These are phyloP conservation scores for Nephila pilipes DNA, from an alignment of 1,140 invertebrate genomes.

Conservation along the genomic window DNA sequence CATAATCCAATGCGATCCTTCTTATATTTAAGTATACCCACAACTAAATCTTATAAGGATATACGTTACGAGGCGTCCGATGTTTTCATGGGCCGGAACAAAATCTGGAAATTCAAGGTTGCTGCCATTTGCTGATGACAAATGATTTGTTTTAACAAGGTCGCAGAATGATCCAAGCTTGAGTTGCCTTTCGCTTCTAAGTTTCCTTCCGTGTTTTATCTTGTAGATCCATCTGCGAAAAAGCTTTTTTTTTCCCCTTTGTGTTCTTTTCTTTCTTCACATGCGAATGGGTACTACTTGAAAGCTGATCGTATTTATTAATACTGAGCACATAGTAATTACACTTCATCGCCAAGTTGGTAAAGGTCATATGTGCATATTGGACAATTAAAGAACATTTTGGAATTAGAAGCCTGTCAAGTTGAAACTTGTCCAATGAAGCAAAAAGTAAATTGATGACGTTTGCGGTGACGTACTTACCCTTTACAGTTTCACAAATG, in stretches of 20 bases:
- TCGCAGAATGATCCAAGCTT: not conserved
- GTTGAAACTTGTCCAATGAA: too few species aligned
- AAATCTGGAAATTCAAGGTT: constrained; percentile 3
- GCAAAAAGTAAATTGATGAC: too few species aligned
- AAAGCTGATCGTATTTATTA: too few species aligned
- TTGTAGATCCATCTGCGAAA: not conserved
- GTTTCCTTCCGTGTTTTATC: not conserved
- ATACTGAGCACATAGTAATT: too few species aligned
- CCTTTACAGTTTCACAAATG: too few species aligned
- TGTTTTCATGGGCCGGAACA: not conserved
- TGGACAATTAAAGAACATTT: too few species aligned
- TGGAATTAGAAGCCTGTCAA: too few species aligned
- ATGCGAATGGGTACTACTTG: too few species aligned
- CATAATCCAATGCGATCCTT: not conserved
- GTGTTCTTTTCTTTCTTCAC: not conserved
- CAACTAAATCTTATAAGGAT: not conserved
- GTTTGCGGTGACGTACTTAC: too few species aligned
- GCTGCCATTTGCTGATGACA: not conserved
- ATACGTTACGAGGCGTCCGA: not conserved
- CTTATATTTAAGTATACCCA: not conserved
- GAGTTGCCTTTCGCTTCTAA: not conserved
- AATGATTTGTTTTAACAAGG: constrained; percentile 36
- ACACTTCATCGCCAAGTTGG: too few species aligned
- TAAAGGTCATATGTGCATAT: too few species aligned
- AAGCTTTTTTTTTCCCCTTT: not conserved